phyloP scores from a whole-genome alignment of 2,113 vertebrate genomes.

The Lanius ludovicianus region DNA sequence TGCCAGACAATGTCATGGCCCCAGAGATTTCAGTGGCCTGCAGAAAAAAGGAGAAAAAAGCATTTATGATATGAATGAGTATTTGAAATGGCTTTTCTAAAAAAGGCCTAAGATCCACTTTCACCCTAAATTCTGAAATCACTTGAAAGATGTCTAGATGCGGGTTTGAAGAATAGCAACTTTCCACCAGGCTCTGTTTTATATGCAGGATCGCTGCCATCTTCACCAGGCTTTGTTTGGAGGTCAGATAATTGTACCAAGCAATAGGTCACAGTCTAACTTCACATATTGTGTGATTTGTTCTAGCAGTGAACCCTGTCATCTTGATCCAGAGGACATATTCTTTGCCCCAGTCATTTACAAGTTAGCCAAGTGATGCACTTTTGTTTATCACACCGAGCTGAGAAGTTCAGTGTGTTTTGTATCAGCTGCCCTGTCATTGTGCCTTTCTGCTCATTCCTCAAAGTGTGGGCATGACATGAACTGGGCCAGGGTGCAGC shows the following conservation, averaged over 20 bases:
- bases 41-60: conserved; percentile 38
- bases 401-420: not conserved
- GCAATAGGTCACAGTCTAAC: not conserved
- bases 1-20: conserved; percentile 66
- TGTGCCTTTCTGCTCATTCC: not conserved
- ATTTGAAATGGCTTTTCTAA: conserved; percentile 55
- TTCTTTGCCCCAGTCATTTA: not conserved
- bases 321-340: not conserved
- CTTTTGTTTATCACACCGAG: not conserved
- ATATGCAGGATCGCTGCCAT: conserved; percentile 10
- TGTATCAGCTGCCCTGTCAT: not conserved
- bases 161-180: conserved; percentile 49
- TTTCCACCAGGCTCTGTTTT: conserved; percentile 21
- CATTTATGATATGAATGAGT: conserved; percentile 46
- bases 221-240: conserved; percentile 46
- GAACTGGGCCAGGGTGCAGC: not conserved
- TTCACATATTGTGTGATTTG: conserved; percentile 37
- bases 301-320: not conserved
- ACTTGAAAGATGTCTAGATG: conserved; percentile 52
- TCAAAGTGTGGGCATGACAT: accelerated
- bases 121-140: conserved; percentile 52
- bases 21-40: conserved; percentile 42
- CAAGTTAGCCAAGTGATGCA: not conserved
- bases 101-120: conserved; percentile 53
- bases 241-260: conserved; percentile 40